phyloP scores from a whole-genome alignment of 2,888 invertebrate genomes.

The Polydesmus complanatus region DNA sequence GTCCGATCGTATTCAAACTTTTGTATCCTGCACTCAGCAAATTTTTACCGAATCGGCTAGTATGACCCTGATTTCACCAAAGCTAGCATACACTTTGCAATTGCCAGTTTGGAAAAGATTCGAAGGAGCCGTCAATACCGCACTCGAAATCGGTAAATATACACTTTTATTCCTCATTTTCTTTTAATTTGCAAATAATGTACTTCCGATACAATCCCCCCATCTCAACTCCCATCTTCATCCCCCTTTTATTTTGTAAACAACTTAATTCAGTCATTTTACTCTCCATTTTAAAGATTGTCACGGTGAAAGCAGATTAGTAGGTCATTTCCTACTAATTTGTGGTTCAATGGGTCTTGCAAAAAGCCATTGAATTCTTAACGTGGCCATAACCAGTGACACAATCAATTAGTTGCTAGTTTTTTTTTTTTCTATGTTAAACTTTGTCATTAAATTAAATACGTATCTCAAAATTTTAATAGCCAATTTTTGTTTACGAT shows the following conservation, averaged over 20 bases:
- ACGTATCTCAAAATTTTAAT: too few species aligned
- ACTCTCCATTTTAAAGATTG: too few species aligned
- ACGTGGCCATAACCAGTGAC: too few species aligned
- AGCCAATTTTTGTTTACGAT: too few species aligned
- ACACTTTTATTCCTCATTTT: too few species aligned
- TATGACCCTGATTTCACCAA: conserved; percentile 52
- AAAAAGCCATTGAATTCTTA: too few species aligned
- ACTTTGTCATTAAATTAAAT: too few species aligned
- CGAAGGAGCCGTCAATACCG: conserved; percentile 48
- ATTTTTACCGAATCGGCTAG: conserved; percentile 59
- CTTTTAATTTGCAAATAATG: background rate
- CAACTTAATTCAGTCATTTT: too few species aligned
- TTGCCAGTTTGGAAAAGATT: conserved; percentile 59
- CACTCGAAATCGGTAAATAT: conserved; percentile 43
- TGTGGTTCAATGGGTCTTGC: too few species aligned
- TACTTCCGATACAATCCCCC: background rate
- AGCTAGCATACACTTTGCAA: conserved; percentile 46
- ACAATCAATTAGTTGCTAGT: too few species aligned
- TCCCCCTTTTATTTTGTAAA: too few species aligned
- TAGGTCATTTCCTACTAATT: background rate
- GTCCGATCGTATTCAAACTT: conserved; percentile 26
- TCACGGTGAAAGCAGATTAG: background rate
- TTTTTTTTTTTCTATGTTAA: too few species aligned
- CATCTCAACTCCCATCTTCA: background rate
- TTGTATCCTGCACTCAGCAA: conserved; percentile 41